These are phyloP conservation scores for Syngnathoides biaculeatus DNA, from an alignment of 2,113 vertebrate genomes.

Conservation along the genomic window DNA sequence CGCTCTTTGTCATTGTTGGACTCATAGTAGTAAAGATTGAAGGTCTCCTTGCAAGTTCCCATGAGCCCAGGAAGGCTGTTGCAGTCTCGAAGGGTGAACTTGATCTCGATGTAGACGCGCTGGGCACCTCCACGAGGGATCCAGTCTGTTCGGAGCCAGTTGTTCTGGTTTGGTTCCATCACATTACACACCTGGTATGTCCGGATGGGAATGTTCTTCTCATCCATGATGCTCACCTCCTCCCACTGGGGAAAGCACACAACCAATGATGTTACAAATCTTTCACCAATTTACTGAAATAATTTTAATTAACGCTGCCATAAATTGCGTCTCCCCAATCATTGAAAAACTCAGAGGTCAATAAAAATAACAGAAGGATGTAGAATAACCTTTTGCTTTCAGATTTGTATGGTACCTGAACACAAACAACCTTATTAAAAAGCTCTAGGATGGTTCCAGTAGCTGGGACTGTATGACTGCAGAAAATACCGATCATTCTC, in stretches of 20 bases:
- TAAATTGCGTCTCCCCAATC: neutral
- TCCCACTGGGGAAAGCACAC: conserved; percentile 82
- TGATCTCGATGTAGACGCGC: conserved; percentile 96
- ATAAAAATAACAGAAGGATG: conserved; percentile 18
- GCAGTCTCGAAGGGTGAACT: conserved; percentile 97
- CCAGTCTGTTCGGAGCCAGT: conserved; percentile 98
- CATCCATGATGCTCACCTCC: conserved; percentile 98
- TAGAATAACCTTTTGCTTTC: conserved; percentile 23
- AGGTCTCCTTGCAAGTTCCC: conserved; percentile 98
- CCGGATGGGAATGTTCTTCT: conserved; percentile 96
- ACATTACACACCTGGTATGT: conserved; percentile 99
- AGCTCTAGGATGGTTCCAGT: conserved; percentile 39
- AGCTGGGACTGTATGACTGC: conserved; percentile 43
- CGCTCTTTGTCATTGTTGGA: conserved; percentile 93
- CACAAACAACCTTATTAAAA: conserved; percentile 45
- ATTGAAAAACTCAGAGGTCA: conserved; percentile 13
- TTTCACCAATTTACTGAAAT: neutral
- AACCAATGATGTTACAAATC: conserved; percentile 6
- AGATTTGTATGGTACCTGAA: conserved; percentile 50
- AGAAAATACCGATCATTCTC: conserved; percentile 45
- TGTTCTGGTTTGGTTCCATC: conserved; percentile 96
- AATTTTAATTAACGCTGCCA: neutral
- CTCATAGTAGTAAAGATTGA: conserved; percentile 97
- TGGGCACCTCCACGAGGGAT: conserved; percentile 91
- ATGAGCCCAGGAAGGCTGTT: conserved; percentile 96